These are phyloP conservation scores for Megalurothrips usitatus DNA, from an alignment of 2,888 invertebrate genomes.

Conservation along the genomic window DNA sequence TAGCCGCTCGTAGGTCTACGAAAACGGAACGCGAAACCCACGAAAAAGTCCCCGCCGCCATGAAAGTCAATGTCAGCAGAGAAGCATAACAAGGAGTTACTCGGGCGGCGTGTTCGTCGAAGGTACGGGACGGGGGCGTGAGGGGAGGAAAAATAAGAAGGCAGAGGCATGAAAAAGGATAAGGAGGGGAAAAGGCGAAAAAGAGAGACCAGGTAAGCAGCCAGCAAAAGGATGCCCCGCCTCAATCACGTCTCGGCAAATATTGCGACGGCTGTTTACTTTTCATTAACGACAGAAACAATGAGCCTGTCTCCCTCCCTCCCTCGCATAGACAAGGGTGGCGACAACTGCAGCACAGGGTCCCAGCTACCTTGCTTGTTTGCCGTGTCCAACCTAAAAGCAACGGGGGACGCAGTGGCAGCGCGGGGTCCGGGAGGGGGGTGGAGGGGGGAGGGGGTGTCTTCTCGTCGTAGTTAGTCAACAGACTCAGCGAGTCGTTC, in stretches of 20 bases:
- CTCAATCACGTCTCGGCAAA: slow-evolving; percentile 24
- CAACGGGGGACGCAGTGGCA: too few species aligned
- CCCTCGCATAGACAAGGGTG: not conserved
- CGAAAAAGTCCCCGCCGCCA: too few species aligned
- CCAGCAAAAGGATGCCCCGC: not conserved
- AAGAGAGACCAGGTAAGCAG: not conserved
- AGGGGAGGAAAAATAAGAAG: not conserved
- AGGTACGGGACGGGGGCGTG: not conserved
- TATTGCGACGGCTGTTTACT: slow-evolving; percentile 20
- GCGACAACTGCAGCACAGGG: not conserved
- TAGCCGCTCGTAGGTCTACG: too few species aligned
- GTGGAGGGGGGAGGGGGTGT: too few species aligned
- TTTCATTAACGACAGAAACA: slow-evolving; percentile 23
- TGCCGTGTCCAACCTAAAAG: not conserved
- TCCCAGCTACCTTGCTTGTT: not conserved
- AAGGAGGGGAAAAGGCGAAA: not conserved
- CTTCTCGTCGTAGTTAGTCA: too few species aligned
- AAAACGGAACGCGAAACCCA: too few species aligned
- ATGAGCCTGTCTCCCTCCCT: not conserved
- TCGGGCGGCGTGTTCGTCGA: too few species aligned
- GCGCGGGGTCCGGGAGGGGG: too few species aligned
- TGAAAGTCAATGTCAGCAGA: too few species aligned
- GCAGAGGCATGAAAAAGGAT: not conserved
- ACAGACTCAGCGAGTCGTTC: too few species aligned
- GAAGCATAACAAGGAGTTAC: too few species aligned